A percentile compares a stretch with the other conserved stretches of the same genome.
phyloP scores from a whole-genome alignment of 2,888 invertebrate species.

The Melieria omissa region DNA sequence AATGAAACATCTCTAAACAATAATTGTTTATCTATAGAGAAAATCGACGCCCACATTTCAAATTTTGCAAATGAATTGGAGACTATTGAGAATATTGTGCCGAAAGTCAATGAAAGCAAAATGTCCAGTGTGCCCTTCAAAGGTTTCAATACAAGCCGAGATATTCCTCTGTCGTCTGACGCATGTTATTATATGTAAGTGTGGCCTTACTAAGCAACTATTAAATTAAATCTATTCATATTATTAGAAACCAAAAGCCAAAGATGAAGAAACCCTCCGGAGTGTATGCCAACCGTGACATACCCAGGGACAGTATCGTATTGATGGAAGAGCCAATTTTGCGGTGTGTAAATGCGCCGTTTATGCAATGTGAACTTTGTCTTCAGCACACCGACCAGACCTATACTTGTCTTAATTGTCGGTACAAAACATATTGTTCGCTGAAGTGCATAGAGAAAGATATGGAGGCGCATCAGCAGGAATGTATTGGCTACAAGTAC shows the following conservation, averaged over 20 bases:
- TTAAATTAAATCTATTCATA: neutral
- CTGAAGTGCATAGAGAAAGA: constrained; percentile 43
- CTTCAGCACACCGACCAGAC: constrained; percentile 28
- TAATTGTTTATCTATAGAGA: constrained; percentile 11
- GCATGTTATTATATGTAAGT: constrained; percentile 39
- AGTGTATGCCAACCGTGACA: constrained; percentile 34
- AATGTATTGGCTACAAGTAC: constrained; percentile 44
- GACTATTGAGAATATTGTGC: constrained; percentile 16
- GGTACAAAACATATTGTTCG: constrained; percentile 46
- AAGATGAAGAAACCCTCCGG: constrained; percentile 2
- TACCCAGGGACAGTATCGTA: constrained; percentile 36
- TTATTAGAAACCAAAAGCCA: neutral
- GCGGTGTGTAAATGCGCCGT: constrained; percentile 38
- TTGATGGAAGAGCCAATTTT: constrained; percentile 40
- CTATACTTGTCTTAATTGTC: constrained; percentile 45
- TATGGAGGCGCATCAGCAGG: constrained; percentile 34
- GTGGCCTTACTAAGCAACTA: neutral
- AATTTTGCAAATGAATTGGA: constrained; percentile 27
- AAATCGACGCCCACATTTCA: constrained; percentile 18
- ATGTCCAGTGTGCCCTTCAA: constrained; percentile 37
- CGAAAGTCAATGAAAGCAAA: constrained; percentile 4
- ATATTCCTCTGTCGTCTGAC: constrained; percentile 37
- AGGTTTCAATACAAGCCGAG: constrained; percentile 34
- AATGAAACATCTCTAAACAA: neutral
- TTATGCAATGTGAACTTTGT: constrained; percentile 44